A percentile compares a stretch with the other conserved stretches of the same genome.
Evolutionary conservation across 1,140 invertebrate genomes (phyloP).

Genomic region (Gonatopus flavifemur): DNA sequence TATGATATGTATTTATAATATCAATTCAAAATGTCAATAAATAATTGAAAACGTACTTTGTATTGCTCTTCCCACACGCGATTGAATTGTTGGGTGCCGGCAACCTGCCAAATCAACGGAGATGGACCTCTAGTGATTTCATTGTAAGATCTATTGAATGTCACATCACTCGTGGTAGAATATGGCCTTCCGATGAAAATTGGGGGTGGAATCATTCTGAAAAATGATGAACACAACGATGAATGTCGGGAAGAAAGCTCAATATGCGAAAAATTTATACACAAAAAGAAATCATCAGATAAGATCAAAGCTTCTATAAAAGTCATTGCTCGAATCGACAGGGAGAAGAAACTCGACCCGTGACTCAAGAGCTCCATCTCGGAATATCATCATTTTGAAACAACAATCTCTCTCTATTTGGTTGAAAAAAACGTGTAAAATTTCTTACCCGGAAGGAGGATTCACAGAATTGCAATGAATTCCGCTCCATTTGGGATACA

Average conservation of each 20-base stretch:
- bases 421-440: conserved; percentile 12
- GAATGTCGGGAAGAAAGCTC: conserved; percentile 14
- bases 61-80: conserved; percentile 44
- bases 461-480: conserved; percentile 39
- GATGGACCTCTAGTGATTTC: conserved; percentile 44
- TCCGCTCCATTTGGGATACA: conserved; percentile 46
- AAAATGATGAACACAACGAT: conserved; percentile 19
- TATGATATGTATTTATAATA: not conserved
- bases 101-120: conserved; percentile 44
- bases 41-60: conserved; percentile 23
- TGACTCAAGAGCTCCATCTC: conserved; percentile 55
- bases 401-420: not conserved
- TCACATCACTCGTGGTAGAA: conserved; percentile 35
- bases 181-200: conserved; percentile 40
- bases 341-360: conserved; percentile 46
- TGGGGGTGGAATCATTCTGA: conserved; percentile 42
- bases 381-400: conserved; percentile 33
- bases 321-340: conserved; percentile 48
- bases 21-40: conserved; percentile 3
- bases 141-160: conserved; percentile 43
- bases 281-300: conserved; percentile 51
- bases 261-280: too few species aligned
- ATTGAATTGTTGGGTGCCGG: conserved; percentile 32
- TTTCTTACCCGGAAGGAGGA: conserved; percentile 42
- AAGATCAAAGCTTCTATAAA: conserved; percentile 53